Percentiles rank a stretch among this genome's conserved stretches.
Conservation (phyloP, 2,113 vertebrate genomes). For the Peromyscus californicus region DNA sequence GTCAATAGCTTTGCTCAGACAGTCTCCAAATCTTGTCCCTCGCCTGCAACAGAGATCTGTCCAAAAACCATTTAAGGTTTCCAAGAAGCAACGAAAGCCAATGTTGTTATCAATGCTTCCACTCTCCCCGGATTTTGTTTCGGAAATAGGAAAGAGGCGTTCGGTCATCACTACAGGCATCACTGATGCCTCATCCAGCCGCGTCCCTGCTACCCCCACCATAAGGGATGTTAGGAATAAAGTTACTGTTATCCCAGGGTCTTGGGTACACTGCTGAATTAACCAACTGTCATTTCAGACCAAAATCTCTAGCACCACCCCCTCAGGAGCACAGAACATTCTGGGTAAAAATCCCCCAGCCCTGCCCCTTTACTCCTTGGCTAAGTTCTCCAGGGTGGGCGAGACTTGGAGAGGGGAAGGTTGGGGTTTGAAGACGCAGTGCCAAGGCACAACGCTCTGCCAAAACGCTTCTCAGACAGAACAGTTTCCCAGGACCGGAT, state of each 20-base stretch:
- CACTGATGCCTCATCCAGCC: neutral
- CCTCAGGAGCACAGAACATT: neutral
- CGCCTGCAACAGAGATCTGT: constrained; percentile 59
- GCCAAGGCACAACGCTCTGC: neutral
- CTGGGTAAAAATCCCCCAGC: neutral
- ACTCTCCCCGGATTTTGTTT: constrained; percentile 24
- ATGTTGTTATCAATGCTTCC: constrained; percentile 44
- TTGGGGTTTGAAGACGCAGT: neutral
- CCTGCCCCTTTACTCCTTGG: neutral
- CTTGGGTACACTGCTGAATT: neutral
- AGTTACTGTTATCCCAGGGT: neutral
- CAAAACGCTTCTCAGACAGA: neutral
- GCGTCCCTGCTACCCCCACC: neutral
- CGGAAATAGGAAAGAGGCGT: constrained; percentile 58
- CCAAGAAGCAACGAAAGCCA: constrained; percentile 66
- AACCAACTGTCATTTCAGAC: constrained; percentile 17
- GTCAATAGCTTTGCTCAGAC: constrained; percentile 4
- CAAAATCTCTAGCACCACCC: neutral
- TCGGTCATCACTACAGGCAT: neutral
- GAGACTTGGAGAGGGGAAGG: neutral
- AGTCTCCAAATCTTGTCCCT: constrained; percentile 51
- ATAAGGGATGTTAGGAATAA: neutral
- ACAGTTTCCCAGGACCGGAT: neutral
- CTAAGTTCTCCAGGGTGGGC: neutral
- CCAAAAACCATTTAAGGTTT: constrained; percentile 68